Conservation (phyloP, 2,888 invertebrate genomes). For the Synanthedon myopaeformis region DNA sequence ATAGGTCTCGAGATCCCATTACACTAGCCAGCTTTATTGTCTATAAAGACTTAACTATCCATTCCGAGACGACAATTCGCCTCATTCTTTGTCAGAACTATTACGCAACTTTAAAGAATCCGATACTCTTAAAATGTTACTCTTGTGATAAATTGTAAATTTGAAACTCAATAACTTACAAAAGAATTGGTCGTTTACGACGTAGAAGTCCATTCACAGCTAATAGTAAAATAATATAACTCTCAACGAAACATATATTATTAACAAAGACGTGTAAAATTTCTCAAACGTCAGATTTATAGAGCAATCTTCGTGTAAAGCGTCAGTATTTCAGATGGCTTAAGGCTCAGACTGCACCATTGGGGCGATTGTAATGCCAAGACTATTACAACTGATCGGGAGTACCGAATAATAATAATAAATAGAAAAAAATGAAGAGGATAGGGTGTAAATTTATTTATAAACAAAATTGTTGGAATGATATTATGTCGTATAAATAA, state of each 20-base stretch:
- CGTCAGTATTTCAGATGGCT: constrained; percentile 40
- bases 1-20: constrained; percentile 45
- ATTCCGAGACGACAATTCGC: constrained; percentile 22
- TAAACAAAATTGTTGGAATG: no score
- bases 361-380: no score
- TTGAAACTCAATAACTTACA: constrained; percentile 13
- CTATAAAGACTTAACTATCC: constrained; percentile 56
- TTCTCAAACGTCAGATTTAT: constrained; percentile 61
- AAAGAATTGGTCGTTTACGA: constrained; percentile 50
- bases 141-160: neutral
- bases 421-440: no score
- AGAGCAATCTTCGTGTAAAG: constrained; percentile 34
- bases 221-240: constrained; percentile 54
- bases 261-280: constrained; percentile 61
- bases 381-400: no score
- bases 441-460: no score
- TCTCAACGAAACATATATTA: neutral
- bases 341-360: no score
- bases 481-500: no score
- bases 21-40: constrained; percentile 51
- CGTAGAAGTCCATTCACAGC: constrained; percentile 41
- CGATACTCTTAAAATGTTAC: neutral
- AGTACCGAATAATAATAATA: no score
- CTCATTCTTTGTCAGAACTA: constrained; percentile 14
- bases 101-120: neutral